Conservation (phyloP, 2,888 invertebrate species). For the Seira musarum region DNA sequence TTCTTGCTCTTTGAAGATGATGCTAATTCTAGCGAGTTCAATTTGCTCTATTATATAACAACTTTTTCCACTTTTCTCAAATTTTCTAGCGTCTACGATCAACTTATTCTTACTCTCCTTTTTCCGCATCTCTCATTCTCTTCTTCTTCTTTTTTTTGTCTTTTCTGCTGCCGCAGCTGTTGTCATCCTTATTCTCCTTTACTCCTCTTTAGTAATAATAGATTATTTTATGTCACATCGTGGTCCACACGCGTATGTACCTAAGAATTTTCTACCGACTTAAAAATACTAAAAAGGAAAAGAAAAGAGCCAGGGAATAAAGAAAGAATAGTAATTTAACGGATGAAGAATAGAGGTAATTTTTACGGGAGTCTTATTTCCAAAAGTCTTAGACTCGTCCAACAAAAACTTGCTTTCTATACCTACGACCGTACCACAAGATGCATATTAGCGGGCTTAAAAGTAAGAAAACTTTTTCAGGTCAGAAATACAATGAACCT, state of each 20-base stretch:
- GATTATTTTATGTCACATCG: neutral
- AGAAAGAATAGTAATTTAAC: conserved; percentile 40
- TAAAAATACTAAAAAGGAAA: conserved; percentile 12
- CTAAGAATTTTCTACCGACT: conserved; percentile 21
- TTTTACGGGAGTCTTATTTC: neutral
- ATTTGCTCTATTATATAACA: conserved; percentile 13
- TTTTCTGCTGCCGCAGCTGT: neutral
- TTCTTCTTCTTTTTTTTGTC: neutral
- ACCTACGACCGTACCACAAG: too few species aligned
- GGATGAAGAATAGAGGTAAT: conserved; percentile 31
- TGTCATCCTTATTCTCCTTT: neutral
- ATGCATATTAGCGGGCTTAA: neutral
- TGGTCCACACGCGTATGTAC: neutral
- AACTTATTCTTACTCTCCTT: neutral
- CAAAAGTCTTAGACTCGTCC: neutral
- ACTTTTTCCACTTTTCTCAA: neutral
- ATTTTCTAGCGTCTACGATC: neutral
- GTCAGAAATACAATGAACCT: conserved; percentile 30
- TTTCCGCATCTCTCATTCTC: neutral
- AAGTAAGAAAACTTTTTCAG: conserved; percentile 18
- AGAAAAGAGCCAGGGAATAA: conserved; percentile 16
- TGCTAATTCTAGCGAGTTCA: conserved; percentile 8
- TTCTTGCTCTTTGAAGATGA: conserved; percentile 24
- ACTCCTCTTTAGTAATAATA: neutral
- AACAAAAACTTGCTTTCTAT: too few species aligned